These are phyloP conservation scores for Brachyalestes nurse DNA, from an alignment of 2,797 vertebrate genomes.

Conservation along the genomic window DNA sequence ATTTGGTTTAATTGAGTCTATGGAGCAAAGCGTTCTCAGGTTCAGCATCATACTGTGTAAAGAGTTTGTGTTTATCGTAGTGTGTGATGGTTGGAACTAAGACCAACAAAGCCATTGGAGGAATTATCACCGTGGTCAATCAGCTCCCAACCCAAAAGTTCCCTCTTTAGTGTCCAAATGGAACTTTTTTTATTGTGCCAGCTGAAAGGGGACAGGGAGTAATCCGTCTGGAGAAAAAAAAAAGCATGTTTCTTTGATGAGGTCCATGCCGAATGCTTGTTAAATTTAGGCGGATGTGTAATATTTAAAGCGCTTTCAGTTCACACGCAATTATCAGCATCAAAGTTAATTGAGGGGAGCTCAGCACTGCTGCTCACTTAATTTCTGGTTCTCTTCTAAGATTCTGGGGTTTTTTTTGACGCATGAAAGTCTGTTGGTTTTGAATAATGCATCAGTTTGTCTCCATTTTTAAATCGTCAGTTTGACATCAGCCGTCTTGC, in stretches of 20 bases:
- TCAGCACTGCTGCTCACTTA: conserved; percentile 37
- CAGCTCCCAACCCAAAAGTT: neutral
- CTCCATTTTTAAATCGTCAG: conserved; percentile 30
- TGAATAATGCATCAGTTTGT: conserved; percentile 44
- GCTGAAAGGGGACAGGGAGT: neutral
- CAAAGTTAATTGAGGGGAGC: conserved; percentile 57
- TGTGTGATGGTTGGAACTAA: neutral
- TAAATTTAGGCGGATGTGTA: conserved; percentile 53
- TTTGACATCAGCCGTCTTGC: conserved; percentile 9
- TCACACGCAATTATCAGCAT: conserved; percentile 50
- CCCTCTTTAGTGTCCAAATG: neutral
- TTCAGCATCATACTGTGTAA: neutral
- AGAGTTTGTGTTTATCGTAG: neutral
- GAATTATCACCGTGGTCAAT: neutral
- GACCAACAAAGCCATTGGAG: neutral
- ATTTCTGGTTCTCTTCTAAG: conserved; percentile 31
- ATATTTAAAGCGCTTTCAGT: conserved; percentile 47
- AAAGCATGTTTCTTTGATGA: conserved; percentile 51
- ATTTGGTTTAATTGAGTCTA: neutral
- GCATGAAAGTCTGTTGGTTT: conserved; percentile 23
- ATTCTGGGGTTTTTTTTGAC: too few species aligned
- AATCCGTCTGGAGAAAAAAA: conserved; percentile 43
- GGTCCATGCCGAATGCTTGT: conserved; percentile 53
- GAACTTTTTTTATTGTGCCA: neutral
- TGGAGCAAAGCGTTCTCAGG: neutral